Conservation (phyloP, 1,140 invertebrate genomes). For the Temnothorax longispinosus region DNA sequence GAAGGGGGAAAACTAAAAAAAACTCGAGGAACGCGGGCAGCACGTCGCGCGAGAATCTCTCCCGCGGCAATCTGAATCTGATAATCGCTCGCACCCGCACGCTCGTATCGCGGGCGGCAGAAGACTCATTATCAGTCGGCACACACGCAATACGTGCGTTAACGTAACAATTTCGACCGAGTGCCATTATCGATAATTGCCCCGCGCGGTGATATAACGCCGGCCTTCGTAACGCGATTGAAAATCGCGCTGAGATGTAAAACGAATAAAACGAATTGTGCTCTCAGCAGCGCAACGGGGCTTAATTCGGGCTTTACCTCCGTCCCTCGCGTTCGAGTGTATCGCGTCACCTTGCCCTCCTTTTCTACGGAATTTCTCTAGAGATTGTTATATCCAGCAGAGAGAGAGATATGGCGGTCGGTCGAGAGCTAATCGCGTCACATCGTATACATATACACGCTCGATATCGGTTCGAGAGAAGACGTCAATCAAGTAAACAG, state of each 20-base stretch:
- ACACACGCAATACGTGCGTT: neutral
- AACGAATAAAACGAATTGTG: neutral
- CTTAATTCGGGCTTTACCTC: constrained; percentile 40
- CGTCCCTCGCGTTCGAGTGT: constrained; percentile 3
- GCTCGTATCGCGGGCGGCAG: neutral
- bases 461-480: neutral
- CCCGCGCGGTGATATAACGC: neutral
- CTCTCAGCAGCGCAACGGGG: neutral
- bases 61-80: neutral
- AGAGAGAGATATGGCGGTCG: neutral
- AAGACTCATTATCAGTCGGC: neutral
- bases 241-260: neutral
- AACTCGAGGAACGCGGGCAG: neutral
- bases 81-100: neutral
- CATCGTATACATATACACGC: too few relatives aligned
- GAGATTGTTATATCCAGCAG: neutral
- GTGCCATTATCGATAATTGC: constrained; percentile 13
- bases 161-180: constrained; percentile 7
- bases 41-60: neutral
- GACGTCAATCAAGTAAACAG: too few relatives aligned
- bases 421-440: constrained; percentile 14
- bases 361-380: constrained; percentile 6
- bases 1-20: too few relatives aligned
- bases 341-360: constrained; percentile 57
- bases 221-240: neutral